Percentiles rank a stretch among this genome's conserved stretches.
Conservation (phyloP, 2,113 vertebrate species). For the Podarcis muralis region DNA sequence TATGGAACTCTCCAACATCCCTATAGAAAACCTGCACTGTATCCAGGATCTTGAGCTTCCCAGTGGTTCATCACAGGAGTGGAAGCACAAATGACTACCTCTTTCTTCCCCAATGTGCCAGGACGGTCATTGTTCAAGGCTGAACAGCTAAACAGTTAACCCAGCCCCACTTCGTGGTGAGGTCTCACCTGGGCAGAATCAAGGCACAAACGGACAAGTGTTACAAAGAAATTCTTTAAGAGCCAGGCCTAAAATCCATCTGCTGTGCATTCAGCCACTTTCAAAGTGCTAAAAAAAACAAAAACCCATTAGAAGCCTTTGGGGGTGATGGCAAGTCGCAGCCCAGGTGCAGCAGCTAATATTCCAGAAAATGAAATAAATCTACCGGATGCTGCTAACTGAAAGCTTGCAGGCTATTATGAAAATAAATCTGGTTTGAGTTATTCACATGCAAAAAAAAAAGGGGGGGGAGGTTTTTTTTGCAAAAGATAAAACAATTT, state of each 20-base stretch:
- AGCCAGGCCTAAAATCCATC: slow-evolving; percentile 52
- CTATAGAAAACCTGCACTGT: no score
- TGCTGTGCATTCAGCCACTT: slow-evolving; percentile 30
- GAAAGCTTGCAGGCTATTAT: slow-evolving; percentile 66
- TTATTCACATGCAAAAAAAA: slow-evolving; percentile 58
- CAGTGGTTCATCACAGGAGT: background rate
- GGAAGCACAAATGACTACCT: background rate
- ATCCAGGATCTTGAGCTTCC: background rate
- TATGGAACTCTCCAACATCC: no score
- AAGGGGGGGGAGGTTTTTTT: background rate
- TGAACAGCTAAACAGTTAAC: background rate
- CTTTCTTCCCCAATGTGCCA: background rate
- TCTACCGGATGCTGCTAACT: slow-evolving; percentile 55
- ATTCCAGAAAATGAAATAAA: slow-evolving; percentile 71
- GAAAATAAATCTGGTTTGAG: slow-evolving; percentile 73
- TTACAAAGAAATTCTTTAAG: slow-evolving; percentile 49
- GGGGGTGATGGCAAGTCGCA: slow-evolving; percentile 52
- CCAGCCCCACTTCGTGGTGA: background rate
- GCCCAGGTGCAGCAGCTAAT: slow-evolving; percentile 64
- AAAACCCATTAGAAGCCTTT: slow-evolving; percentile 55
- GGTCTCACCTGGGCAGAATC: background rate
- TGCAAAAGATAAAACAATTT: slow-evolving; percentile 2
- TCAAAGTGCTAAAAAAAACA: slow-evolving; percentile 39
- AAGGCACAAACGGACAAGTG: slow-evolving; percentile 50
- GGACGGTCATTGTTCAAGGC: background rate